These are phyloP conservation scores for Vanessa tameamea DNA, from an alignment of 1,140 invertebrate genomes.

Conservation along the genomic window DNA sequence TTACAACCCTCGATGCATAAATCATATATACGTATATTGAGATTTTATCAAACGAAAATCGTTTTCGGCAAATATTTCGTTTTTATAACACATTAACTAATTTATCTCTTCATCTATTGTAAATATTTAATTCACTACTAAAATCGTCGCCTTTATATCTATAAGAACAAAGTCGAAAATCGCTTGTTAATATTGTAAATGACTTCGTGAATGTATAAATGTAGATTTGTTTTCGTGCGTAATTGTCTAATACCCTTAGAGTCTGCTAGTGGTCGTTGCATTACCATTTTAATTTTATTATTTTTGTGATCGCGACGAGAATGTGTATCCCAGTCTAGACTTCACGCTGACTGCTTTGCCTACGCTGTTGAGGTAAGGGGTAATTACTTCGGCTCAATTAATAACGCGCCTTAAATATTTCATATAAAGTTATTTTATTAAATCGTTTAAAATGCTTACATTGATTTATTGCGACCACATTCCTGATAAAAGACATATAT, in stretches of 20 bases:
- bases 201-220: not conserved
- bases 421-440: too few relatives aligned
- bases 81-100: constrained; percentile 48
- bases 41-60: constrained; percentile 66
- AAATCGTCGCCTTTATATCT: not conserved
- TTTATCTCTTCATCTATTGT: constrained; percentile 21
- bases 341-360: constrained; percentile 49
- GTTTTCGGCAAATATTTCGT: constrained; percentile 57
- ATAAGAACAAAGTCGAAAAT: constrained; percentile 18
- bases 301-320: constrained; percentile 60
- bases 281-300: constrained; percentile 71
- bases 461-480: too few relatives aligned
- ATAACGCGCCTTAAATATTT: too few relatives aligned
- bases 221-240: constrained; percentile 38
- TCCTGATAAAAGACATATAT: too few relatives aligned
- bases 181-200: not conserved
- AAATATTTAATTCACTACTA: not conserved
- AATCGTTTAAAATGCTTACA: too few relatives aligned
- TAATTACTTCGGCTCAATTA: not conserved
- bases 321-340: constrained; percentile 66
- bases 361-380: constrained; percentile 2
- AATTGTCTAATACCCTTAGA: constrained; percentile 68
- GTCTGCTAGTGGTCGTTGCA: constrained; percentile 58
- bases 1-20: constrained; percentile 59
- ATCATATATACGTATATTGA: constrained; percentile 57